Evolutionary conservation across 37 sponge, comb jelly and placozoan species (phyloP).

Genomic region (Aphrocallistes beatrix): DNA sequence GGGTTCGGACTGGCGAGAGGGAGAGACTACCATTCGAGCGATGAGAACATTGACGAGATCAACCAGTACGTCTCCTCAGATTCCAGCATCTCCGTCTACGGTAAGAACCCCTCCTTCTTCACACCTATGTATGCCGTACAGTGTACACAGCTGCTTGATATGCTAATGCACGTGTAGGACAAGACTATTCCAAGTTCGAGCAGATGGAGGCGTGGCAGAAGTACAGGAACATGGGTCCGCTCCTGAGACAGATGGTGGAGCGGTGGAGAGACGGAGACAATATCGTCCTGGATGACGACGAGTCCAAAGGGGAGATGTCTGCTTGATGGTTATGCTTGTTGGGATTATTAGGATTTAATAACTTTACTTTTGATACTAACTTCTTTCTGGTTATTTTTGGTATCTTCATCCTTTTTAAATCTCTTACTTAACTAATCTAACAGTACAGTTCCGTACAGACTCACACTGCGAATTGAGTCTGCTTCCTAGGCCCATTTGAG

Average conservation of each 20-base stretch:
- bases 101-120: too few relatives aligned
- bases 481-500: too few relatives aligned
- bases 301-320: conserved; percentile 3
- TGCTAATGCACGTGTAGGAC: background rate
- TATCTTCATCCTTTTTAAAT: too few relatives aligned
- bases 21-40: background rate
- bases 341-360: too few relatives aligned
- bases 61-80: background rate
- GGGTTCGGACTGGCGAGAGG: background rate
- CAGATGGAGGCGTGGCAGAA: conserved; percentile 12
- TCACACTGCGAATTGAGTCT: too few relatives aligned
- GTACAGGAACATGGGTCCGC: conserved; percentile 16
- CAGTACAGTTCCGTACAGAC: too few relatives aligned
- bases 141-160: background rate
- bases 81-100: background rate
- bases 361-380: too few relatives aligned
- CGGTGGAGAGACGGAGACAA: background rate
- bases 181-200: conserved; percentile 10
- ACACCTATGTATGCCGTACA: too few relatives aligned
- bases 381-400: too few relatives aligned
- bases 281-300: background rate
- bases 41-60: background rate
- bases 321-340: too few relatives aligned
- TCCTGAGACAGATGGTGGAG: conserved; percentile 1
- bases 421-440: too few relatives aligned